phyloP scores from a whole-genome alignment of 2,888 invertebrate species.

The Thereva unica region DNA sequence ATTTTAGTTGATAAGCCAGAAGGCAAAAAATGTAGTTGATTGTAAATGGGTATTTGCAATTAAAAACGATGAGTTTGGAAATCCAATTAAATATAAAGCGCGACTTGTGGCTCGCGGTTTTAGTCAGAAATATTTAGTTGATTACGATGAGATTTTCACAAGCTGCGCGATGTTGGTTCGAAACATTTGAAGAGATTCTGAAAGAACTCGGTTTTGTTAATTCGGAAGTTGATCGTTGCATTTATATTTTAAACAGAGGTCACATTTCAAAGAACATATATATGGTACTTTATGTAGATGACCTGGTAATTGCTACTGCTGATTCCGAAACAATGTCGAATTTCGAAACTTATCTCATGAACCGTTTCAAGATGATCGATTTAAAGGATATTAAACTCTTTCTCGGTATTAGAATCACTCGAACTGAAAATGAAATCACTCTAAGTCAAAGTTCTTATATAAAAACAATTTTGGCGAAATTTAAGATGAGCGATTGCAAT shows the following conservation, averaged over 20 bases:
- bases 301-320: constrained; percentile 38
- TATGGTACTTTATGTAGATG: constrained; percentile 32
- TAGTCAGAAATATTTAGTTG: background rate
- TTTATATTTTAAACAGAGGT: constrained; percentile 40
- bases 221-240: constrained; percentile 41
- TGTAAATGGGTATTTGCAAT: no score
- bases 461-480: constrained; percentile 41
- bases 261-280: constrained; percentile 36
- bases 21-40: background rate
- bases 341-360: constrained; percentile 43
- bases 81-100: background rate
- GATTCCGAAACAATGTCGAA: constrained; percentile 34
- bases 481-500: constrained; percentile 46
- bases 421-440: constrained; percentile 20
- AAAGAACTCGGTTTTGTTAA: constrained; percentile 39
- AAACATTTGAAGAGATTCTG: constrained; percentile 39
- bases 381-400: constrained; percentile 43
- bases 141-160: constrained; percentile 38
- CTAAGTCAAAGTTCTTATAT: no score
- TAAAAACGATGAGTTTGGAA: constrained; percentile 4
- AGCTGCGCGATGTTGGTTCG: constrained; percentile 39
- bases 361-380: constrained; percentile 43
- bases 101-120: background rate
- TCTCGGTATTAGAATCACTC: constrained; percentile 42
- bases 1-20: constrained; percentile 35